Evolutionary conservation across 1,140 invertebrate species (phyloP).

Genomic region (Forficula auricularia): DNA sequence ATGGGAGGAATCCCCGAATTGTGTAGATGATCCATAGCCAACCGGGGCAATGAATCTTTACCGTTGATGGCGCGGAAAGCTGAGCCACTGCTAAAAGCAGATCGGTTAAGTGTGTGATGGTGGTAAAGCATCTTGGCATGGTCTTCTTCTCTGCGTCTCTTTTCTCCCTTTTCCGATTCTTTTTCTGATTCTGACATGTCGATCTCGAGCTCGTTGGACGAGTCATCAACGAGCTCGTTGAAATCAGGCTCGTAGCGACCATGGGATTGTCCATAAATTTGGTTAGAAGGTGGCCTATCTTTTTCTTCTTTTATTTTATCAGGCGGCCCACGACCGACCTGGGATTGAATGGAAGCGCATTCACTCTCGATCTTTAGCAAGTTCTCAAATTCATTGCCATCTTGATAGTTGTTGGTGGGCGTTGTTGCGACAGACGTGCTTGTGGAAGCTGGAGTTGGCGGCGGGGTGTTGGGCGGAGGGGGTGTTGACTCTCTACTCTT

Average conservation of each 20-base stretch:
- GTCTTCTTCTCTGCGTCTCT: not conserved
- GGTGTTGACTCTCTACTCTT: too few species aligned
- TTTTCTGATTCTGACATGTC: constrained; percentile 46
- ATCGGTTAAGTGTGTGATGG: too few species aligned
- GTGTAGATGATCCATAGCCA: too few species aligned
- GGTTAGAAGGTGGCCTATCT: constrained; percentile 21
- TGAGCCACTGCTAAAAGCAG: constrained; percentile 21
- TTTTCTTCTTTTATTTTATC: constrained; percentile 21
- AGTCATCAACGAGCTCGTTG: constrained; percentile 60
- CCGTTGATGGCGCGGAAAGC: constrained; percentile 52
- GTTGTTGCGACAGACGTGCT: too few species aligned
- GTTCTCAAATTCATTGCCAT: constrained; percentile 29
- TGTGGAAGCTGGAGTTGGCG: too few species aligned
- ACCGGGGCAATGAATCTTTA: constrained; percentile 41
- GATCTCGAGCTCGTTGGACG: constrained; percentile 59
- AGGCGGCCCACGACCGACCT: constrained; percentile 14
- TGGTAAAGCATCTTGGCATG: too few species aligned
- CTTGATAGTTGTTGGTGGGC: constrained; percentile 10
- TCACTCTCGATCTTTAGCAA: constrained; percentile 34
- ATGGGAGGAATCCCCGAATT: constrained; percentile 16
- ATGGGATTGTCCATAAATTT: constrained; percentile 26
- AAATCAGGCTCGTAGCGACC: constrained; percentile 50
- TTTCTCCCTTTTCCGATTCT: constrained; percentile 3
- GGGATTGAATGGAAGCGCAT: constrained; percentile 29
- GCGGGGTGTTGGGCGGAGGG: too few species aligned